phyloP scores from a whole-genome alignment of 2,797 vertebrate genomes.

The Pygocentrus nattereri region DNA sequence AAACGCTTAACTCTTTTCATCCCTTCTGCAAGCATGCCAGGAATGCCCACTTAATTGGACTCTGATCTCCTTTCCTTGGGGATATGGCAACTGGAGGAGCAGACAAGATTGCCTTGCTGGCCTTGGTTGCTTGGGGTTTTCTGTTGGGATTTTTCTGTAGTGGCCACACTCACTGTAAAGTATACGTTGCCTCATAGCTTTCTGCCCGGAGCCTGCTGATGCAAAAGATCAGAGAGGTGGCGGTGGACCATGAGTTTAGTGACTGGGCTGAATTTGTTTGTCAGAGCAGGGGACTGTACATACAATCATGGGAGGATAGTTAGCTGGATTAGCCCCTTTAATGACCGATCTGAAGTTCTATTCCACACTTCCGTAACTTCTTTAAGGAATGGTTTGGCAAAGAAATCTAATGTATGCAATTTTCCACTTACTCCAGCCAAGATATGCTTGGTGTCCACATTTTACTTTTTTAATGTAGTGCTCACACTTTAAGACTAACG shows the following conservation, averaged over 20 bases:
- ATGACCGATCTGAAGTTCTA: too few relatives aligned
- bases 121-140: constrained; percentile 19
- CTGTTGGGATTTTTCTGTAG: constrained; percentile 8
- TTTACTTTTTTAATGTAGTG: too few relatives aligned
- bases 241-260: neutral
- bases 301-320: neutral
- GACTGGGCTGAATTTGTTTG: neutral
- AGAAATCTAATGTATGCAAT: too few relatives aligned
- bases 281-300: constrained; percentile 10
- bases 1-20: constrained; percentile 63
- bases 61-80: constrained; percentile 67
- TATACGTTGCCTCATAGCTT: neutral
- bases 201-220: constrained; percentile 22
- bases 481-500: too few relatives aligned
- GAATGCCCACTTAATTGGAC: constrained; percentile 76
- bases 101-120: constrained; percentile 10
- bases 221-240: constrained; percentile 14
- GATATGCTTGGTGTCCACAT: too few relatives aligned
- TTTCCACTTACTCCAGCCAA: too few relatives aligned
- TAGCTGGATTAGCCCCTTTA: too few relatives aligned
- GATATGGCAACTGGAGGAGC: constrained; percentile 33
- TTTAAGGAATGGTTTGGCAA: too few relatives aligned
- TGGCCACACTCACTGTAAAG: neutral
- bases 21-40: constrained; percentile 66
- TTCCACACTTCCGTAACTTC: too few relatives aligned